Base-by-base conservation (phyloP, 1,140 invertebrate genomes). In the Meloidogyne floridensis region DNA sequence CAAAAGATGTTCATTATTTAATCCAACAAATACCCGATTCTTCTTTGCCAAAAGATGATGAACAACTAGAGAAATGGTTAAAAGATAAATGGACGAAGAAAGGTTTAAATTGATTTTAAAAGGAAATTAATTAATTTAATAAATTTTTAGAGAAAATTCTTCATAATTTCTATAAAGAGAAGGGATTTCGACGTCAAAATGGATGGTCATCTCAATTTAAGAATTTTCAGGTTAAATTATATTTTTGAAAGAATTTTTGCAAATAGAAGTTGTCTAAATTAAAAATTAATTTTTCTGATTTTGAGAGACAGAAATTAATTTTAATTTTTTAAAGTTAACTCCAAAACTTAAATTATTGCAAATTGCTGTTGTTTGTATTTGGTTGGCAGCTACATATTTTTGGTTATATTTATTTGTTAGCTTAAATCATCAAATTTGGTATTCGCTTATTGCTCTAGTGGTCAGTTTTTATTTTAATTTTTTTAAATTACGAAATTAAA, bases 1-100 rank as follows among this genome's bases (percentile, higher is more conserved):
- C 94, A 0, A 92, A 92, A 84, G 92, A 93, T 85, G 93, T 95
- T 15, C 93, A 94, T 87, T 94, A 94, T 87, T 92, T 93, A 90
- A 93, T 95, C 75, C 93, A 93, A 88, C 92, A 93, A 93, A 94
- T 93, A 86, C 59, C 81, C 75, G 56, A 82, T 15, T 74, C 65
- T 15, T 84, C 82, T 72, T 92, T n/a, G 90, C 92, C 32, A 82
- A 91, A 13, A 90, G 92, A 77, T 86, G 88, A 87, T 3, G 92
- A 92, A 18, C 92, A 93, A 82, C 73, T 81, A 56, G 91, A 88
- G 4, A 88, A 85, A 15, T 95, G 94, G 93, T 87, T 95, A 65
- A 92, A 93, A 72, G 90, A 93, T 59, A 91, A 92, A n/a, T 95
- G 94, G 94, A 87, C 85, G 4, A 91, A 93, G 53, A 95, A 95